Evolutionary conservation across 2,888 invertebrate genomes (phyloP), one percentile per base, ranked within the genome.

Genomic region (Meandrusa payeni): DNA sequence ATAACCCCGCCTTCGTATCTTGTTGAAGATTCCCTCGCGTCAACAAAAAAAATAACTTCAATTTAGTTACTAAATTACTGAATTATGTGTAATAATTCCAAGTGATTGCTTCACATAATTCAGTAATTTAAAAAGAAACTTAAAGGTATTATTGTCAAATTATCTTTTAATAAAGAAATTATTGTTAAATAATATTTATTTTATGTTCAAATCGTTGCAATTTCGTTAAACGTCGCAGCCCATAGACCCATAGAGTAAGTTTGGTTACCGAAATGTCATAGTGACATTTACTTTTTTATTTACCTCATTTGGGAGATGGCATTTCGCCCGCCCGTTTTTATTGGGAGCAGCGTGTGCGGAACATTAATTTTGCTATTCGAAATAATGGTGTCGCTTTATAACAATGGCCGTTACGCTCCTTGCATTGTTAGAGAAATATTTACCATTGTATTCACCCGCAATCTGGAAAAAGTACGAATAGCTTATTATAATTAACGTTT

Each of bases 221-320:
- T 5, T 9, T 10, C 10, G 5, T 20, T 22, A 10, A 3, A 28
- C 33, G 27, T 33, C 32, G 32, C 15, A 17, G 31, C n/a, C 40
- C 40, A 40, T 55, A 58, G 51, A 55, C n/a, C 40, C 40, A 40
- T 55, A 58, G 51, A 55, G 51, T 52, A 63, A 52, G 59, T 49
- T 61, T 65, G 62, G 53, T 69, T 58, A 53, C 51, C 20, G n/a
- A 75, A 81, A 80, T 76, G 79, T 55, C 81, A 66, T 52, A 59
- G 61, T 82, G 85, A 57, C 86, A 80, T 87, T 87, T 85, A 51
- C 54, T 56, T 33, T 69, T 78, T 87, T 86, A 86, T 80, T 83
- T 76, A 80, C 82, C 76, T 81, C 83, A 76, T 81, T 85, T 79
- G 74, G 75, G 73, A 77, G 75, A 70, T 85, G 86, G 70, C 86